These are phyloP conservation scores for Enteromius trimaculatus DNA, from an alignment of 2,797 vertebrate species.

Conservation along the genomic window DNA sequence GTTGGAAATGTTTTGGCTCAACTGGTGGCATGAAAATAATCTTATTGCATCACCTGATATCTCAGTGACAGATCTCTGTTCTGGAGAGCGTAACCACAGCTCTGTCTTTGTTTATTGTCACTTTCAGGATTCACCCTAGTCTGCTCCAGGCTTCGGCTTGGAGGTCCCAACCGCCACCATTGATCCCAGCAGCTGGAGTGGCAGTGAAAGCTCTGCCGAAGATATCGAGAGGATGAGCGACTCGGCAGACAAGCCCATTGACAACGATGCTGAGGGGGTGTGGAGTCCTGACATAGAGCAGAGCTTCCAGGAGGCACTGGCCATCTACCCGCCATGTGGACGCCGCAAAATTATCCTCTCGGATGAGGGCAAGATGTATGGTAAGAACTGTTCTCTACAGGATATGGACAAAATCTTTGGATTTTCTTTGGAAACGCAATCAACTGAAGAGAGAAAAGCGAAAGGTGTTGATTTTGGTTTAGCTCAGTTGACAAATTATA, in stretches of 20 bases:
- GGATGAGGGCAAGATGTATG: slow-evolving; percentile 99
- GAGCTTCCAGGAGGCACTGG: slow-evolving; percentile 99
- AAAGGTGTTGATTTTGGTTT: neutral
- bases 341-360: slow-evolving; percentile 99
- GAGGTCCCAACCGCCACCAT: slow-evolving; percentile 90
- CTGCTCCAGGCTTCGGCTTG: slow-evolving; percentile 95
- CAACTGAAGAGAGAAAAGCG: neutral
- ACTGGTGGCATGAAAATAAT: neutral
- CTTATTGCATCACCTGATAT: slow-evolving; percentile 6
- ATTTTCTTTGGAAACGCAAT: neutral
- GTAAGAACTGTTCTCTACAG: slow-evolving; percentile 80
- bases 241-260: slow-evolving; percentile 95
- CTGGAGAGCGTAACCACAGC: slow-evolving; percentile 58
- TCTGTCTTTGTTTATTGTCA: slow-evolving; percentile 64
- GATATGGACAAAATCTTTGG: neutral
- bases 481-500: neutral
- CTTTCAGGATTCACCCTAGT: slow-evolving; percentile 90
- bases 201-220: slow-evolving; percentile 99
- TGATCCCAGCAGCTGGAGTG: slow-evolving; percentile 99
- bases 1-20: neutral
- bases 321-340: slow-evolving; percentile 98
- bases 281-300: slow-evolving; percentile 99
- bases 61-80: slow-evolving; percentile 53
- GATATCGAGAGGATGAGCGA: slow-evolving; percentile 99
- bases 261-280: slow-evolving; percentile 98